These are phyloP conservation scores for Ganaspis sp. DNA, from an alignment of 1,140 invertebrate genomes.

Conservation along the genomic window DNA sequence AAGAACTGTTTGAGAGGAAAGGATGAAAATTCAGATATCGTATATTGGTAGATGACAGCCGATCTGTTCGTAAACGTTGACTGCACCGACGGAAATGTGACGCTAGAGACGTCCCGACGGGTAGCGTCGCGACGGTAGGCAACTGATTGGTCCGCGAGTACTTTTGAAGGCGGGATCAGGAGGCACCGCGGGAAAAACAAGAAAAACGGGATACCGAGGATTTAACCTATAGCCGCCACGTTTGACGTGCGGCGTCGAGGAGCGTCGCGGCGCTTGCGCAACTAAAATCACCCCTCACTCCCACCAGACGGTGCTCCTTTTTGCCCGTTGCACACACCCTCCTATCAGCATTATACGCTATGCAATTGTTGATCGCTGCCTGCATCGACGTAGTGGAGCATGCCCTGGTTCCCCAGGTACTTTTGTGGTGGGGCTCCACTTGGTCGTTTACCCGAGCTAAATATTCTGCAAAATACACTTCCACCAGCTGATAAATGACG, in stretches of 20 bases:
- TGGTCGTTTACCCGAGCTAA: not conserved
- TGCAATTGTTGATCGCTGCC: conserved; percentile 70
- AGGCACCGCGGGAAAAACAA: conserved; percentile 74
- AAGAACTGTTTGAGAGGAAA: conserved; percentile 28
- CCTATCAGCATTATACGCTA: conserved; percentile 31
- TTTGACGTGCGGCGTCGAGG: conserved; percentile 68
- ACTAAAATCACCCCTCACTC: conserved; percentile 35
- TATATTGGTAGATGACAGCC: conserved; percentile 57
- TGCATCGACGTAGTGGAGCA: not conserved
- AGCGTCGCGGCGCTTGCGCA: conserved; percentile 62
- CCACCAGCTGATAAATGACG: not conserved
- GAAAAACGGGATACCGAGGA: conserved; percentile 72
- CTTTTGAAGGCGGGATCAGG: conserved; percentile 77
- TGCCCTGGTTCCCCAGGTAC: conserved; percentile 26
- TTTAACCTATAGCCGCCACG: conserved; percentile 76
- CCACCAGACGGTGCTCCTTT: not conserved
- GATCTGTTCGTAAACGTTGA: conserved; percentile 61
- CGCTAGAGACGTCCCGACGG: conserved; percentile 59
- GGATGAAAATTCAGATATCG: conserved; percentile 39
- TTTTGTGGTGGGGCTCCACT: conserved; percentile 5
- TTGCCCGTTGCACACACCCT: conserved; percentile 40
- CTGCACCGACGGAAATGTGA: conserved; percentile 57
- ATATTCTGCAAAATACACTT: not conserved
- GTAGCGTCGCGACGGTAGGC: conserved; percentile 52
- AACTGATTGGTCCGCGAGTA: conserved; percentile 71